Evolutionary conservation across 2,888 invertebrate species (phyloP).

Genomic region (Drosophila picticornis): DNA sequence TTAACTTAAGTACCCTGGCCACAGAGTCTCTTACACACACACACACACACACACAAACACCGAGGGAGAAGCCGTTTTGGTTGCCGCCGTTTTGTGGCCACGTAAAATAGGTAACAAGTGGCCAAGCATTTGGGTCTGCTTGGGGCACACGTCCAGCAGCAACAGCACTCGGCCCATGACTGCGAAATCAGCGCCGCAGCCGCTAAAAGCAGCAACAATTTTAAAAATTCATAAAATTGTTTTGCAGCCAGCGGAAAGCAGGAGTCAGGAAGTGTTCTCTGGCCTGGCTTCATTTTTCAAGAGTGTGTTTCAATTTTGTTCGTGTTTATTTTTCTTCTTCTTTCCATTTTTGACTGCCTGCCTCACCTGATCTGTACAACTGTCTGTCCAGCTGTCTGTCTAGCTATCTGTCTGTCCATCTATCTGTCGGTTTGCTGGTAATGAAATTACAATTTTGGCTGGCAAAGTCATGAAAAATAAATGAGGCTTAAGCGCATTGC

Average conservation of each 20-base stretch:
- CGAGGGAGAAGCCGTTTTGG: constrained; percentile 16
- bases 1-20: constrained; percentile 78
- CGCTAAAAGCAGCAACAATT: constrained; percentile 76
- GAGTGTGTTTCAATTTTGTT: constrained; percentile 68
- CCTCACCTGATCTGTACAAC: constrained; percentile 37
- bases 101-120: constrained; percentile 81
- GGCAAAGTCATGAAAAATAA: constrained; percentile 80
- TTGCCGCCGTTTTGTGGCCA: constrained; percentile 59
- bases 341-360: constrained; percentile 41
- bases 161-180: constrained; percentile 63
- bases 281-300: constrained; percentile 70
- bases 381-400: constrained; percentile 12
- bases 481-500: constrained; percentile 80
- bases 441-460: constrained; percentile 83
- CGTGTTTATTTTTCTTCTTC: constrained; percentile 2
- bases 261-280: constrained; percentile 40
- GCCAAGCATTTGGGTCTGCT: constrained; percentile 65
- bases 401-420: constrained; percentile 20
- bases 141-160: constrained; percentile 48
- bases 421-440: constrained; percentile 58
- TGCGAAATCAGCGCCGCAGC: constrained; percentile 73
- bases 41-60: constrained; percentile 5
- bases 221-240: constrained; percentile 81
- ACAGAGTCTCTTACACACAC: constrained; percentile 23
- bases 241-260: constrained; percentile 16